phyloP scores from a whole-genome alignment of 1,140 invertebrate species.

The Brachionus rotundiformis region DNA sequence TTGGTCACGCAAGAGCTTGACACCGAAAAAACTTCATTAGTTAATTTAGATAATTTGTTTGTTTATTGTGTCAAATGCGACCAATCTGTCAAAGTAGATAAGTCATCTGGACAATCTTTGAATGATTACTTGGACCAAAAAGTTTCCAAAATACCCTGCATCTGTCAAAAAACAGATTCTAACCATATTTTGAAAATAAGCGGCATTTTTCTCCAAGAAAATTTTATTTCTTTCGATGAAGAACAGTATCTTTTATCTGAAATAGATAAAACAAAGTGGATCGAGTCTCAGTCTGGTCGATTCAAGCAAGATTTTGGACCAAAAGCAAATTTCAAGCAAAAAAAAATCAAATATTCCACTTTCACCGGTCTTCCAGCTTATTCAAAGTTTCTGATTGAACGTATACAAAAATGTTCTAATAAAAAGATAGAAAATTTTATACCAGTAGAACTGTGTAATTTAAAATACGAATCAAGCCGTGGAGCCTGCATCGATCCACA shows the following conservation, averaged over 20 bases:
- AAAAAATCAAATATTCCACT: conserved; percentile 73
- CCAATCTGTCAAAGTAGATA: not conserved
- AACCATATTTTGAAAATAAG: conserved; percentile 56
- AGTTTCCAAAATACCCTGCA: not conserved
- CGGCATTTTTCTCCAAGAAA: conserved; percentile 64
- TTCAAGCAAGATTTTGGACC: conserved; percentile 85
- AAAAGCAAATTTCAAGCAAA: conserved; percentile 96
- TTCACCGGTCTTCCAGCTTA: conserved; percentile 85
- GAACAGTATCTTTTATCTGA: conserved; percentile 70
- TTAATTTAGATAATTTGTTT: not conserved
- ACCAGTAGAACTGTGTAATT: conserved; percentile 91
- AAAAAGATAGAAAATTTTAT: conserved; percentile 74
- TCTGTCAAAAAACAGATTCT: not conserved
- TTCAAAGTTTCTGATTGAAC: conserved; percentile 78
- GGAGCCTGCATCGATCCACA: conserved; percentile 95
- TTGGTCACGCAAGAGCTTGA: not conserved
- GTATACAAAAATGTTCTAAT: conserved; percentile 69
- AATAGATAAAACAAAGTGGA: conserved; percentile 82
- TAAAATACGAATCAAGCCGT: conserved; percentile 83
- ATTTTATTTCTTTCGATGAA: conserved; percentile 77
- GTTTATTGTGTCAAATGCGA: conserved; percentile 31
- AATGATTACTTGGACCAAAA: not conserved
- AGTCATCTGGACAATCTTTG: not conserved
- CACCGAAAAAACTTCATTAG: not conserved
- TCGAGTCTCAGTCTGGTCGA: conserved; percentile 81